Evolutionary conservation across 2,113 vertebrate genomes (phyloP), one percentile per base, ranked within the genome.

Genomic region (Bubalus kerabau): DNA sequence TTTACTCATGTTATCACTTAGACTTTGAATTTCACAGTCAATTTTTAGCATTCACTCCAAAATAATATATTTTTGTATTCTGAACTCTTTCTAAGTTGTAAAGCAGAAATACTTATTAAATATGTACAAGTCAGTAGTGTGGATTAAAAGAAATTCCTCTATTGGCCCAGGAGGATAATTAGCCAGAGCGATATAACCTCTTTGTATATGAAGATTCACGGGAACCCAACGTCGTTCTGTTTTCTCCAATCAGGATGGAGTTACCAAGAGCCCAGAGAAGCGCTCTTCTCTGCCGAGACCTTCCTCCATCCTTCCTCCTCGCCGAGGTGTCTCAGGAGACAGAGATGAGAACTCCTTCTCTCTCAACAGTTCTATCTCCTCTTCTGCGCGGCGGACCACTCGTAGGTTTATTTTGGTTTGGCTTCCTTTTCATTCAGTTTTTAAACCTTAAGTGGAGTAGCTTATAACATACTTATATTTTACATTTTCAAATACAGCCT

Each of bases 331-430:
- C 0, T 99, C 99, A 40, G 99, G 99, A 62, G 99, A 99, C 97
- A 97, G 99, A 94, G 99, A 99, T 62, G 99, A 99, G 97, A 99
- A 99, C 94, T 99, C 99, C 82, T 99, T 99, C 93, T 99, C 99
- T 95, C 99, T 99, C 98, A 99, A 99, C 95, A 98, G 99, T 89
- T 99, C 99, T 6, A 99, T 99, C 10, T 99, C 99, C 83, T 99
- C 99, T 1, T 99, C 99, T 96, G 99, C 99, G n/a, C 99, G 99
- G 97, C 99, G 99, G 97, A 99, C 99, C 78, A 99, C 99, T 56
- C 99, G 99, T 99, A 99, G 94, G 99, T 98, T 91, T 92, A 84
- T 85, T 94, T 91, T 82, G 16, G 3, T 86, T 81, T 83, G 15
- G 15, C n/a, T 96, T 93, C 30, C 14, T 87, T 90, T 91, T 50